These are phyloP conservation scores for Pogoniulus pusillus DNA, from an alignment of 2,797 vertebrate species.

Conservation along the genomic window DNA sequence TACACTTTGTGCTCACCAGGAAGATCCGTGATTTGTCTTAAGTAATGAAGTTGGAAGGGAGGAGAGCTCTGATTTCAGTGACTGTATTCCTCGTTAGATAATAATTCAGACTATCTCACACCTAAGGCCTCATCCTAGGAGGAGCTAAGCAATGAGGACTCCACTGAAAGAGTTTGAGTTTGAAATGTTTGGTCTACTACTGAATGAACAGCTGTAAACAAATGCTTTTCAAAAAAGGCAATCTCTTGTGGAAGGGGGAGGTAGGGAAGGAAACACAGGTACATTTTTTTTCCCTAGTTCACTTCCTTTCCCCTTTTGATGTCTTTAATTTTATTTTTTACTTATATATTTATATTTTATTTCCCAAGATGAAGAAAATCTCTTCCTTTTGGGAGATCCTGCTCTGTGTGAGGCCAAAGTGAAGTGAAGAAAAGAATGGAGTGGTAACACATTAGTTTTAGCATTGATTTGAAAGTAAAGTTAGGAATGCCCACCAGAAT, in stretches of 20 bases:
- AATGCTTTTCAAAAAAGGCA: neutral
- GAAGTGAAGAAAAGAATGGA: neutral
- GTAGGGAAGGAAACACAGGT: neutral
- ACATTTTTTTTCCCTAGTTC: neutral
- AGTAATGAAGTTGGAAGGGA: neutral
- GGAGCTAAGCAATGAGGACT: neutral
- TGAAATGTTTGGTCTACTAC: neutral
- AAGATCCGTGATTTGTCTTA: slow-evolving; percentile 67
- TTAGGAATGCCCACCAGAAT: neutral
- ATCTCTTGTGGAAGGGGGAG: neutral
- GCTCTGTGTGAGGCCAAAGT: neutral
- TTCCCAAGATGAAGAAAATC: neutral
- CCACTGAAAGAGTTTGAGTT: neutral
- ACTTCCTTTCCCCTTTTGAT: neutral
- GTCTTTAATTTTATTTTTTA: neutral
- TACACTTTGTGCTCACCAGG: slow-evolving; percentile 39
- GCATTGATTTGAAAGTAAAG: neutral
- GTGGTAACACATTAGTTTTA: neutral
- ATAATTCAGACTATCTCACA: neutral
- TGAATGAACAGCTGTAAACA: neutral
- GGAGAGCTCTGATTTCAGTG: slow-evolving; percentile 32
- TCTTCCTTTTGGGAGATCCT: neutral
- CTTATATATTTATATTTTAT: too few species aligned
- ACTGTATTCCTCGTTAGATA: slow-evolving; percentile 18
- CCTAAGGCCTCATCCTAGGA: neutral